Evolutionary conservation across 2,888 invertebrate genomes (phyloP).

Genomic region (Volucella inflata): DNA sequence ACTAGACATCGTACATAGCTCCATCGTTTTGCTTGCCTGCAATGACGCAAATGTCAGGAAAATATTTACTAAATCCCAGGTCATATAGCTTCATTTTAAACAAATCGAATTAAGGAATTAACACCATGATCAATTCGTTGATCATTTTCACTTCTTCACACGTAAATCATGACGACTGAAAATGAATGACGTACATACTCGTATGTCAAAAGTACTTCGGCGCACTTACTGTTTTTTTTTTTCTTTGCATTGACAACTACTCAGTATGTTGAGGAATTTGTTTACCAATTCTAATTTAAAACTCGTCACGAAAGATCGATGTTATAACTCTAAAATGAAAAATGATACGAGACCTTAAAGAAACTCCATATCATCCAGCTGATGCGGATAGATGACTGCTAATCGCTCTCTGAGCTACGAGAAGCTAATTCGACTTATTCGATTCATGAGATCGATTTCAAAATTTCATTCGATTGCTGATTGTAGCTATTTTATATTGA

Average conservation of each 20-base stretch:
- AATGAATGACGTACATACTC: no score
- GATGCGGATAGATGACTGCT: no score
- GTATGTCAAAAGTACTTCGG: background rate
- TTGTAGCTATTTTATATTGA: slow-evolving; percentile 28
- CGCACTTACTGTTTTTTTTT: slow-evolving; percentile 4
- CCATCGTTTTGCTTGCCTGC: background rate
- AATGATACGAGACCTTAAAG: background rate
- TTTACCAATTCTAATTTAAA: slow-evolving; percentile 8
- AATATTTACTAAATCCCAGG: background rate
- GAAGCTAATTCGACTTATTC: background rate
- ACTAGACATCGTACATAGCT: no score
- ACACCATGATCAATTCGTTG: no score
- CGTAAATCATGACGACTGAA: no score
- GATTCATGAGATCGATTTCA: slow-evolving; percentile 12
- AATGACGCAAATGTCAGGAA: background rate
- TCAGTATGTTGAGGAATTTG: background rate
- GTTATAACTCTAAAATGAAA: no score
- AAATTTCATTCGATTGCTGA: slow-evolving; percentile 15
- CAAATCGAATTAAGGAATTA: no score
- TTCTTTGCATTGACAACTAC: background rate
- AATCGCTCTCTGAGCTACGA: no score
- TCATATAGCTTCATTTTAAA: no score
- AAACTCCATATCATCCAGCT: background rate
- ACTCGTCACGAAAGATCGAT: background rate
- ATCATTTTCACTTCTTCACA: no score